Base-by-base conservation (phyloP, 2,888 invertebrate genomes). In the Margaritifera margaritifera region DNA sequence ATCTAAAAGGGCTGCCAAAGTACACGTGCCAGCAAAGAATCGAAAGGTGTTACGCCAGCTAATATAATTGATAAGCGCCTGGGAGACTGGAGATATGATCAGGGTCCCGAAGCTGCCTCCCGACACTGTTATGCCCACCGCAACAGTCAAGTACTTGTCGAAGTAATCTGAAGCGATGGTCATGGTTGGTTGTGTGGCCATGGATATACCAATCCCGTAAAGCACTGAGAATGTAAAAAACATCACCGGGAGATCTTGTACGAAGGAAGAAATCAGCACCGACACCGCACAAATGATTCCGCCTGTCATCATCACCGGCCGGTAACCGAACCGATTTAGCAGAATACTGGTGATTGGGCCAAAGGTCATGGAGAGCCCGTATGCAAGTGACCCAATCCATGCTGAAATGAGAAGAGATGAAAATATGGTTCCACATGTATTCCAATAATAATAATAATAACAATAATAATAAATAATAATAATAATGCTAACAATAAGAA, bases 61-160 rank as follows among this genome's bases (percentile, higher is more conserved):
- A 24, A 75, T 54, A 11, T 54, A 54, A 60, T 78, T 78, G 18
- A 86, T 74, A 22, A 85, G 75, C 8, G 68, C 65, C 71, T 85
- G 84, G 0, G 82, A 74, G 57, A 84, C 53, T 1, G 86, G 85
- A 15, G 83, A 80, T 73, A 86, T 72, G 0, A 85, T 71, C 20
- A 86, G 71, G 0, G 84, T 84, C 2, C 86, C 86, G 22, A 82
- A 66, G 52, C 86, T 86, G 64, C 84, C 84, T 19, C 86, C 86
- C 3, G 85, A 77, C 11, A 79, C 80, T 20, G 83, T 83, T 25
- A 86, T 75, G 0, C 86, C 84, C 2, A 83, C 84, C 2, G 86
- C 86, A 11, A 85, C 51, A 6, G 80, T 74, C 42, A 83, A 70
- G 68, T 86, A 79, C 62, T 82, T 81, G 62, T 84, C 81, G 67